These are phyloP conservation scores for Myotis findleyi DNA, from an alignment of 2,797 vertebrate species.

Conservation along the genomic window DNA sequence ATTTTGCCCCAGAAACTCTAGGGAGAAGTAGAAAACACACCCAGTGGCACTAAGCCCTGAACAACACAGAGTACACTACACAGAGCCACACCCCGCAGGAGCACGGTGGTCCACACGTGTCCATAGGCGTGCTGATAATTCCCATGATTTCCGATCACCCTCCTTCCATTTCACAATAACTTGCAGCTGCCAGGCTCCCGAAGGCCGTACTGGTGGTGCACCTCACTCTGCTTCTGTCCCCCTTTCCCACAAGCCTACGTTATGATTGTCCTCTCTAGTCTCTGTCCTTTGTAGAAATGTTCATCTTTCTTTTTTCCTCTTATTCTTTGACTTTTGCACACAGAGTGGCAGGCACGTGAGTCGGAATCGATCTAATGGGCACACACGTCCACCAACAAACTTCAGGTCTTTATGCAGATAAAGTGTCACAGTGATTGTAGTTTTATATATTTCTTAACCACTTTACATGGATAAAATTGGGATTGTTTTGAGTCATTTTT, in stretches of 20 bases:
- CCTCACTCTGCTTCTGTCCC: background rate
- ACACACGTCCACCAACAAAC: background rate
- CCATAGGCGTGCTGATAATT: background rate
- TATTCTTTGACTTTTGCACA: background rate
- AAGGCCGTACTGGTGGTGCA: background rate
- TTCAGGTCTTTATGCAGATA: background rate
- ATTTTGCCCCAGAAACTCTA: background rate
- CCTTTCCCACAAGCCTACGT: background rate
- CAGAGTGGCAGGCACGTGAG: background rate
- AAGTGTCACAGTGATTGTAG: background rate
- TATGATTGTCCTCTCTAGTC: background rate
- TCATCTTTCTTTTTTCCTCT: background rate
- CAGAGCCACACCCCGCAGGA: background rate
- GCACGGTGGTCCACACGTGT: accelerated
- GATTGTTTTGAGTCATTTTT: background rate
- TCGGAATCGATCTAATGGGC: background rate
- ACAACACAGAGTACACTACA: background rate
- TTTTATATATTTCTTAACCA: background rate
- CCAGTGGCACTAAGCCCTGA: background rate
- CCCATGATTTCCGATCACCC: background rate
- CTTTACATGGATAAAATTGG: background rate
- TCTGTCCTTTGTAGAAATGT: background rate
- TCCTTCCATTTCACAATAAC: background rate
- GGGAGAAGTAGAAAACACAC: background rate
- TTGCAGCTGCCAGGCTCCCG: accelerated